Base-by-base conservation (phyloP, 1,140 invertebrate species). In the Drosophila arawakana region DNA sequence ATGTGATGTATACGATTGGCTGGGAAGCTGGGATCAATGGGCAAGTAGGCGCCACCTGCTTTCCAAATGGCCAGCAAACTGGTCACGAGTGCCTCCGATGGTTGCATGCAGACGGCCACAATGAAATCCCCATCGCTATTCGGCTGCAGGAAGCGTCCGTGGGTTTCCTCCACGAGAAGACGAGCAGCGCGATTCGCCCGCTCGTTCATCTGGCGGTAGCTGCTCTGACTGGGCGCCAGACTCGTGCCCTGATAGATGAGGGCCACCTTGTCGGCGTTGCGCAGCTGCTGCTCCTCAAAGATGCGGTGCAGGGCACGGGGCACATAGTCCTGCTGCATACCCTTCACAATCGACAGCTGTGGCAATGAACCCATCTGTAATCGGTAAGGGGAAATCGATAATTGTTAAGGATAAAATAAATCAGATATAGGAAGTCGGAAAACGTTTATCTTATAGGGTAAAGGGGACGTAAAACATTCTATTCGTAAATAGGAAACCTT, bases 1-100 rank as follows among this genome's bases (percentile, higher is more conserved):
- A 98, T 97, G 83, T 97, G 96, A 25, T 95, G 93, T 7, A 97
- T 94, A 70, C 97, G 94, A 15, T 94, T 94, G 11, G 93, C 94
- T 0, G 97, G 96, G 80, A 97, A 97, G 52, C 94, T 94, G 1
- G 95, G 94, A 88, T 97, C 97, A 60, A 98, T 93, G 0, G 97
- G 97, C 37, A 98, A 91, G 91, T 97, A 98, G 0, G 96, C 95
- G 47, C 95, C 96, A 0, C 97, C 97, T 0, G 95, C 93, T 93
- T 98, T 98, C 94, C 96, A 95, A 47, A 96, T 95, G 9, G 96
- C 95, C 61, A 97, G 88, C 21, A 98, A 91, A 0, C 94, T 92
- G 0, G 94, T 93, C 1, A 97, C 94, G 18, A 97, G 93, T 15
- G 94, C 94, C 77, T 96, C 95, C 9, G 95, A 94, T 0, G 97